Conservation (phyloP, 2,113 vertebrate species). For the Sylvicapra grimmia region DNA sequence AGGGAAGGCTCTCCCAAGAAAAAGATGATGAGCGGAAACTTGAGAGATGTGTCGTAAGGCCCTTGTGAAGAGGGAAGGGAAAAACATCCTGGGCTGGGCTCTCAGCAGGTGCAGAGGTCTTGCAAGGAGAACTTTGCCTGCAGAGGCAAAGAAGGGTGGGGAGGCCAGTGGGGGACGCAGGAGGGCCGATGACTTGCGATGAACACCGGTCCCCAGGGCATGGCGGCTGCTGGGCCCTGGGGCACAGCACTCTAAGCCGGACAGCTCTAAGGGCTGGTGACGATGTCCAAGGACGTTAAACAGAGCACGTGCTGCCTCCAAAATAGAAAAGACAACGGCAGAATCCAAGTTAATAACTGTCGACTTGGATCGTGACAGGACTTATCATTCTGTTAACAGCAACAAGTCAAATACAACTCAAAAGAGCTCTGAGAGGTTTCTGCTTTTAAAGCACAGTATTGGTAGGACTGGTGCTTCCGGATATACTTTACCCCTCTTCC, state of each 20-base stretch:
- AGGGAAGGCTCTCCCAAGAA: neutral
- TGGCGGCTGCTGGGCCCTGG: accelerated
- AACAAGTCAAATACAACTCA: neutral
- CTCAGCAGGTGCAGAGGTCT: neutral
- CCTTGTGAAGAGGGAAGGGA: too few relatives aligned
- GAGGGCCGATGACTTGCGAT: accelerated
- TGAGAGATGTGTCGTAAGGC: neutral
- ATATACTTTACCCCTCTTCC: neutral
- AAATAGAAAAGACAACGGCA: neutral
- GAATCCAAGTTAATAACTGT: neutral
- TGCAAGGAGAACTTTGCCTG: neutral
- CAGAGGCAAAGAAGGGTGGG: neutral
- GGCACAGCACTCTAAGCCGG: neutral
- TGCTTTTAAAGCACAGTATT: neutral
- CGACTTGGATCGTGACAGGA: neutral
- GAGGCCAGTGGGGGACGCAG: accelerated
- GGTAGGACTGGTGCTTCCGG: accelerated
- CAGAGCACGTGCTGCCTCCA: neutral
- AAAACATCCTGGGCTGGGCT: neutral
- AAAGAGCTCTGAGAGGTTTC: neutral
- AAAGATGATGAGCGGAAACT: neutral
- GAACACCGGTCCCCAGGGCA: neutral
- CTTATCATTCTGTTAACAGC: neutral
- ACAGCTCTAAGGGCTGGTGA: neutral
- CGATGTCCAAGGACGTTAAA: neutral